Evolutionary conservation across 2,113 vertebrate species (phyloP), one percentile per base, ranked within the genome.

Genomic region (Arothron firmamentum): DNA sequence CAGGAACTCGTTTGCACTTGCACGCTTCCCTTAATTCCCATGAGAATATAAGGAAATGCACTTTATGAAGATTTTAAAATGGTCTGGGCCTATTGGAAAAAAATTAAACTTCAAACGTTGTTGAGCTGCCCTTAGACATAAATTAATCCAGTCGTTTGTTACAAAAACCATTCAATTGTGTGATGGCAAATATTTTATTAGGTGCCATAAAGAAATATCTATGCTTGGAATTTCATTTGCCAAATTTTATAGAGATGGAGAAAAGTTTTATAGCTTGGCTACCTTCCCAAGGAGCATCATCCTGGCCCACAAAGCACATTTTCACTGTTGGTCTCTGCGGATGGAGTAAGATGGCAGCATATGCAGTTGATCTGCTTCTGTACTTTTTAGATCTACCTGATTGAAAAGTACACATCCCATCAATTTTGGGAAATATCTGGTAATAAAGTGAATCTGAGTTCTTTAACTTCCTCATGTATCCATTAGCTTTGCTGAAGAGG

Each of bases 1-100:
- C 64, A 47, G 59, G 28, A 59, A 54, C 56, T 49, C 5, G 28
- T 75, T 59, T 34, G 58, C 46, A 47, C 31, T 58, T 53, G 47
- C 23, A 50, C 34, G 51, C 50, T 50, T 15, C 16, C 38, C 25
- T 47, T 57, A 53, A 17, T 52, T 56, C 16, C 9, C 25, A 12
- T 54, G 28, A 41, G 47, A 57, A 25, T 7, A 52, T 5, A 3
- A 41, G 25, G 13, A 34, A 53, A 23, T 25, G 61, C 20, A 14
- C 42, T 31, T 0, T 14, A 6, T 42, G 43, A 16, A 51, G 52
- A 51, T 6, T 38, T 13, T 15, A 23, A 42, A 34, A 51, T 21
- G 25, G 52, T 20, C 21, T 8, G 1, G 21, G 11, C 23, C 0
- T 4, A 10, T 45, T 53, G n/a, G 51, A 63, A 16, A n/a, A 48